A percentile compares a stretch with the other conserved stretches of the same genome.
phyloP scores from a whole-genome alignment of 2,797 vertebrate species.

The Acropternis orthonyx region DNA sequence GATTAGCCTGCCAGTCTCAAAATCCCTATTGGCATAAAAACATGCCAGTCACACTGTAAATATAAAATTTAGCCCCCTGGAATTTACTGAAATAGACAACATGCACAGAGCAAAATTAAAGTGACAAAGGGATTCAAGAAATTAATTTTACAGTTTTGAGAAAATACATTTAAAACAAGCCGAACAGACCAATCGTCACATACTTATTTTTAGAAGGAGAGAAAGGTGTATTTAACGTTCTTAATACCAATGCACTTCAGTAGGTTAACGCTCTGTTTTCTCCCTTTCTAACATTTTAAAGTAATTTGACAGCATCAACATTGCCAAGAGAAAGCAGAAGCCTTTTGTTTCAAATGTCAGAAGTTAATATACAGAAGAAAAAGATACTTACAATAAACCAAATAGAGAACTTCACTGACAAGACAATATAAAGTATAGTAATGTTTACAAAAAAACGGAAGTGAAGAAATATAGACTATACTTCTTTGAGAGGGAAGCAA shows the following conservation, averaged over 20 bases:
- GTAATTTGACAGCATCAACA: not conserved
- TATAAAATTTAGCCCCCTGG: not conserved
- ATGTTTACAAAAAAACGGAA: not conserved
- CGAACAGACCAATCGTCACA: not conserved
- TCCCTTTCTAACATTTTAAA: not conserved
- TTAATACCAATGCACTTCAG: not conserved
- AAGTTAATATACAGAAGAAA: not conserved
- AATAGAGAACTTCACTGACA: not conserved
- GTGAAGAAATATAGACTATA: not conserved
- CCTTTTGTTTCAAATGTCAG: not conserved
- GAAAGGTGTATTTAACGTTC: not conserved
- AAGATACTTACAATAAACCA: not conserved
- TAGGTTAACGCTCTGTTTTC: not conserved
- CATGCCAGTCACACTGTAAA: not conserved
- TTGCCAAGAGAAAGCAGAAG: not conserved
- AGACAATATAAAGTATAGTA: not conserved
- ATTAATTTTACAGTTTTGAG: not conserved
- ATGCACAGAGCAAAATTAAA: not conserved
- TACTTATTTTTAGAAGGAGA: not conserved
- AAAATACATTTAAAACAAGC: not conserved
- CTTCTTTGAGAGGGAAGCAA: not conserved
- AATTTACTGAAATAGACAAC: not conserved
- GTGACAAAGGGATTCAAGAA: not conserved
- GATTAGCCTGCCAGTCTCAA: not conserved
- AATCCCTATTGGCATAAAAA: not conserved